phyloP scores from a whole-genome alignment of 2,797 vertebrate species.

The Spinus pinus region DNA sequence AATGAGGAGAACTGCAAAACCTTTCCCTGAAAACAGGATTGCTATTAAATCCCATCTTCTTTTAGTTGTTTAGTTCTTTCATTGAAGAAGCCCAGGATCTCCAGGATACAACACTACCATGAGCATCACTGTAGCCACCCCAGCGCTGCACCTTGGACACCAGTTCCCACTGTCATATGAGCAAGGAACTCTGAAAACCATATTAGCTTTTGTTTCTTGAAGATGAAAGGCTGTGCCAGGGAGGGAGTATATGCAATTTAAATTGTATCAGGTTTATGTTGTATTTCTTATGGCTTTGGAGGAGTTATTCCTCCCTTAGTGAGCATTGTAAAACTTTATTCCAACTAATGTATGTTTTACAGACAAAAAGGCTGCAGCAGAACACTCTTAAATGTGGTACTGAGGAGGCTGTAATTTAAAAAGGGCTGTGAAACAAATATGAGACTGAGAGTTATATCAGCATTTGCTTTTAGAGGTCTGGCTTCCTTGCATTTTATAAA shows the following conservation, averaged over 20 bases:
- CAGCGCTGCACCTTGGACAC: background rate
- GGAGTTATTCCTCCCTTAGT: background rate
- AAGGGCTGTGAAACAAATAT: background rate
- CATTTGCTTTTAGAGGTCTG: background rate
- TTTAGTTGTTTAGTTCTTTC: background rate
- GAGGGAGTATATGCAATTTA: rapidly evolving
- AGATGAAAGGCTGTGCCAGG: background rate
- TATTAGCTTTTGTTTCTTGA: background rate
- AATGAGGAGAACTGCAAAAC: background rate
- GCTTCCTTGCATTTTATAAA: background rate
- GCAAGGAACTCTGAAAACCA: background rate
- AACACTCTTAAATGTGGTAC: background rate
- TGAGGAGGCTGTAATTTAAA: background rate
- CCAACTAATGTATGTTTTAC: background rate
- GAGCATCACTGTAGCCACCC: background rate
- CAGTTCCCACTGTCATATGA: background rate
- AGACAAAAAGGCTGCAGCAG: background rate
- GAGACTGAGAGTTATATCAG: background rate
- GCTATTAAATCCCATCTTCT: background rate
- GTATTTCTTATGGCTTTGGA: background rate
- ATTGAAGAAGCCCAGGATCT: background rate
- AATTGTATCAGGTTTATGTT: background rate
- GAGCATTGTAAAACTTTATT: background rate
- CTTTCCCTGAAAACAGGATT: background rate
- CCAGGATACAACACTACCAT: background rate